A percentile compares a stretch with the other conserved stretches of the same genome.
Evolutionary conservation across 2,888 invertebrate species (phyloP).

Genomic region (Chaitophorus viminalis): DNA sequence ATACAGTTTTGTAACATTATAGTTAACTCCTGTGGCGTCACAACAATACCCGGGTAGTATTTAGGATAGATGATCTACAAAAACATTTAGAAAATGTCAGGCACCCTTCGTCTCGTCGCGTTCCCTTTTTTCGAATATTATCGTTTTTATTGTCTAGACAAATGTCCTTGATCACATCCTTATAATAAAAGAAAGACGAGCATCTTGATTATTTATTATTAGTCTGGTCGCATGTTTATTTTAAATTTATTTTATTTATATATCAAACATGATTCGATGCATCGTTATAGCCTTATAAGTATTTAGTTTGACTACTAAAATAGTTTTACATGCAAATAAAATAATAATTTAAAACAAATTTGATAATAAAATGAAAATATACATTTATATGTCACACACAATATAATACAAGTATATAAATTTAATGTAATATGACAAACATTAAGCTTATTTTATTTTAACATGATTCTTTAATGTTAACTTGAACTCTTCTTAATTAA

Average conservation of each 20-base stretch:
- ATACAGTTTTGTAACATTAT: neutral
- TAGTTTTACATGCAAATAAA: neutral
- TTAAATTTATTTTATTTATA: neutral
- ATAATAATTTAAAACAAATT: neutral
- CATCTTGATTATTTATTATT: constrained; percentile 2
- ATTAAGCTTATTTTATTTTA: too few species aligned
- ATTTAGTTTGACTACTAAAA: neutral
- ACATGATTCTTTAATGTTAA: too few species aligned
- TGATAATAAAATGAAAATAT: neutral
- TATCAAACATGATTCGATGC: neutral
- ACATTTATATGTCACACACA: neutral
- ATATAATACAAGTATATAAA: neutral
- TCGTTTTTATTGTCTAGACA: constrained; percentile 48
- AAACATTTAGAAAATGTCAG: constrained; percentile 47
- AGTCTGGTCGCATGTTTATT: constrained; percentile 17
- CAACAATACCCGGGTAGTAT: neutral
- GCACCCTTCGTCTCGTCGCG: neutral
- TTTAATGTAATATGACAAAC: neutral
- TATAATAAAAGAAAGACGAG: constrained; percentile 20
- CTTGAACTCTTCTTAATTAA: too few species aligned
- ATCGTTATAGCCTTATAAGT: neutral
- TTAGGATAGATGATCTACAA: constrained; percentile 45
- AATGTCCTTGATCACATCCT: constrained; percentile 8
- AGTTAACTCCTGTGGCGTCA: neutral
- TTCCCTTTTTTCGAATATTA: neutral